Conservation (phyloP, 2,888 invertebrate species). For the Opisthograptis luteolata region DNA sequence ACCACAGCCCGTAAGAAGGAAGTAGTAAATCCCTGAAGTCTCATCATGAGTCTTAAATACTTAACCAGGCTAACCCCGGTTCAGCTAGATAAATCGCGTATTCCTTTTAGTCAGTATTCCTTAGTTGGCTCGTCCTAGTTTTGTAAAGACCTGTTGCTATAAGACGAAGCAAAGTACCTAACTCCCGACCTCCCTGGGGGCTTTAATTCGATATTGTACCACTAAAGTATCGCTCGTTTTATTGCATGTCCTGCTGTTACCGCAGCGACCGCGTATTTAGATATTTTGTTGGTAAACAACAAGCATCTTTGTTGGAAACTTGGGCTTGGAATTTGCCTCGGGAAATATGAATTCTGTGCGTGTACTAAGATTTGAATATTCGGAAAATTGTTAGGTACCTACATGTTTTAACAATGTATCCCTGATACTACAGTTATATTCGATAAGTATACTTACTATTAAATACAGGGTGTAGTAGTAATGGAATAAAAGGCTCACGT, state of each 20-base stretch:
- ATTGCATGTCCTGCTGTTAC: constrained; percentile 32
- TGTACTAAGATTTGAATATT: neutral
- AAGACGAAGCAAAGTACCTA: constrained; percentile 45
- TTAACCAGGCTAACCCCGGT: constrained; percentile 27
- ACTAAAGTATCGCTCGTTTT: constrained; percentile 53
- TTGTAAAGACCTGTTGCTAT: constrained; percentile 71
- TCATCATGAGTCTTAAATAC: constrained; percentile 27
- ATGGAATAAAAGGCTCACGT: too few species aligned
- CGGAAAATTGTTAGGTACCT: neutral
- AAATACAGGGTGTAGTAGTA: too few species aligned
- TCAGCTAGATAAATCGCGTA: constrained; percentile 34
- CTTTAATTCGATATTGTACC: constrained; percentile 60
- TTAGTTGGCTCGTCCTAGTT: constrained; percentile 44
- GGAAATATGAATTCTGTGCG: neutral
- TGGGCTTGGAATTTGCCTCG: constrained; percentile 20
- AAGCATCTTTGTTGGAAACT: constrained; percentile 29
- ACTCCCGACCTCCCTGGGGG: constrained; percentile 45
- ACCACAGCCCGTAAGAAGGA: constrained; percentile 9
- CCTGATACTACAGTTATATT: too few species aligned
- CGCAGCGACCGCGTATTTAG: constrained; percentile 18
- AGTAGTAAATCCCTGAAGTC: constrained; percentile 22
- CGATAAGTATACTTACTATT: too few species aligned
- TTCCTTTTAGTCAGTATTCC: constrained; percentile 31
- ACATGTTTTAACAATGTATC: too few species aligned
- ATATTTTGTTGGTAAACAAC: constrained; percentile 34